Percentiles rank a stretch among this genome's conserved stretches.
Evolutionary conservation across 2,113 vertebrate genomes (phyloP).

Genomic region (Pomatorhinus ruficollis): DNA sequence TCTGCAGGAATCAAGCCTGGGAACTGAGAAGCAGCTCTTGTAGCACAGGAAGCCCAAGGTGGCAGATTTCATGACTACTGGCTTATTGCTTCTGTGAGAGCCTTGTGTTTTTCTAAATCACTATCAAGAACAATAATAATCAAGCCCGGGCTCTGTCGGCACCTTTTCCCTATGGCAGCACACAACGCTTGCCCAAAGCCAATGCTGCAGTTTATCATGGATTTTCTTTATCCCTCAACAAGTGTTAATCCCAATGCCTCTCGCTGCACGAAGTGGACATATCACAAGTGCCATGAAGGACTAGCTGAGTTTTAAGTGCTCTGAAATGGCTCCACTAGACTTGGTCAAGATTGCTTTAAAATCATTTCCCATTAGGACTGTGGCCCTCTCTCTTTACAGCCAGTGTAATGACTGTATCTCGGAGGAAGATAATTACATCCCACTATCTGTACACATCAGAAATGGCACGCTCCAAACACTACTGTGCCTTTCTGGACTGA

Average conservation of each 20-base stretch:
- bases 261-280: neutral
- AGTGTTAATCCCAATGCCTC: conserved; percentile 2
- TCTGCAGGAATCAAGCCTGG: neutral
- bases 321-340: conserved; percentile 57
- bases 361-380: conserved; percentile 51
- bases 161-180: neutral
- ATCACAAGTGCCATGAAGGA: conserved; percentile 30
- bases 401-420: conserved; percentile 5
- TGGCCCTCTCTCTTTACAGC: conserved; percentile 36
- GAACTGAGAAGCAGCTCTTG: neutral
- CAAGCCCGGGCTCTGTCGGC: fast-evolving
- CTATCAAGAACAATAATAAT: neutral
- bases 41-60: neutral
- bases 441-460: conserved; percentile 27
- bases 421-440: conserved; percentile 44
- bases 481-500: neutral
- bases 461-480: neutral
- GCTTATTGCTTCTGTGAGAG: neutral
- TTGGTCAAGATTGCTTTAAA: conserved; percentile 60
- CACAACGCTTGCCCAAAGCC: neutral
- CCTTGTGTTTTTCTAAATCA: neutral
- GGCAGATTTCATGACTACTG: neutral
- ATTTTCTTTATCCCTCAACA: conserved; percentile 12
- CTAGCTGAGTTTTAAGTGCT: conserved; percentile 44
- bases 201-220: neutral